Base-by-base conservation (phyloP, 2,888 invertebrate species). In the Harmothoe impar region DNA sequence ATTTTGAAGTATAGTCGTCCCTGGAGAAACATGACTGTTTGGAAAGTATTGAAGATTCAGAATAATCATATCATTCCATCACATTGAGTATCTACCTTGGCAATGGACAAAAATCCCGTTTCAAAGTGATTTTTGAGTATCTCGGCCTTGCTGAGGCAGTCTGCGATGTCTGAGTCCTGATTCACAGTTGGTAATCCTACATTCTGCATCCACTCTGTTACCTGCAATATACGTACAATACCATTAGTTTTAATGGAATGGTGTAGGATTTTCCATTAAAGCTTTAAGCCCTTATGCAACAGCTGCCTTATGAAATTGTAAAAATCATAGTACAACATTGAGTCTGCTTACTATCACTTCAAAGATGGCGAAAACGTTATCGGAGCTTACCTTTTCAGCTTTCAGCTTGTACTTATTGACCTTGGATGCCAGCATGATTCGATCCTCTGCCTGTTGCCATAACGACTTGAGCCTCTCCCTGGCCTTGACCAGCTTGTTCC, bases 51-150 rank as follows among this genome's bases (percentile, higher is more conserved):
- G 12, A 62, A 5, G 20, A 62, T 62, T 1, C 20, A 3, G 7
- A 12, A 62, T 3, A 62, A 62, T 62, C n/a, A n/a, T n/a, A n/a
- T n/a, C n/a, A n/a, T n/a, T n/a, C n/a, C n/a, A n/a, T n/a, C n/a
- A n/a, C n/a, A n/a, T n/a, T n/a, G n/a, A n/a, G 62, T 3, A 62
- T 20, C 20, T 92, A 94, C 94, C 94, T 94, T 94, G 23, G 94
- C 94, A 25, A 94, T 94, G 72, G 93, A 93, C 85, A 94, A 93
- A 25, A 94, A 92, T 0, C 93, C 92, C 15, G 93, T 93, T 0
- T 93, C 93, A 91, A 94, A 95, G 51, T 94, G 93, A 10, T 93
- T 93, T 54, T 94, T 93, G 91, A 94, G 93, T 15, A 93, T 92
- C 68, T 94, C 93, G 0, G 94, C 94, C 90, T 95, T 94, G 43